Base-by-base conservation (phyloP, 2,888 invertebrate species). In the Cephus nigrinus region DNA sequence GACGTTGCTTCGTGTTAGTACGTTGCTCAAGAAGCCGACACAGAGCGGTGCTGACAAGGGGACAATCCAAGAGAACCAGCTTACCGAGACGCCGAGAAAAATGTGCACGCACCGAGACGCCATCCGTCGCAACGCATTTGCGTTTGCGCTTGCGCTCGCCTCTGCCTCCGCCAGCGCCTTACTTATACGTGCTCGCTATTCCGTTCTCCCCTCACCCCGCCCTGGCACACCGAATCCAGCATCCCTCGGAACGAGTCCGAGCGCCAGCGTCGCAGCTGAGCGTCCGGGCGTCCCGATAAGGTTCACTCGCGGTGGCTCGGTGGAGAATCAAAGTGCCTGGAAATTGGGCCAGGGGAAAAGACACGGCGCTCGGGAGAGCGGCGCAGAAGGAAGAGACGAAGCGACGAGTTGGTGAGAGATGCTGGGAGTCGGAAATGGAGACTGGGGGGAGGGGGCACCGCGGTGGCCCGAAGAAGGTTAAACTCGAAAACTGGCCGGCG, bases 91-190 rank as follows among this genome's bases (percentile, higher is more conserved):
- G 87, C 85, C 86, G 33, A 80, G 77, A 82, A 83, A 78, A 76
- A 77, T 71, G 35, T 75, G 75, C 71, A 75, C 82, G 76, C 76
- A 82, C 80, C 83, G 80, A 84, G 88, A 88, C 84, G 86, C 84
- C 86, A 87, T 79, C 83, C 86, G 89, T 89, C 89, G 86, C 79
- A 85, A 84, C 84, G 88, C 79, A 89, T 90, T 89, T 89, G 84
- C 84, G 84, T 89, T 85, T 76, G 75, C 79, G 30, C 11, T 69
- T 32, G 69, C 69, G 69, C 80, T 81, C 79, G 81, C 78, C 40
- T 40, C 40, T 78, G 79, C 81, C 79, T 77, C 76, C 75, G 55
- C 75, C 75, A 75, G 75, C 73, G 76, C 1, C 74, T 34, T 32
- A 34, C 32, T 30, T 69, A 36, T 69, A 36, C 34, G 40, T 75